These are phyloP conservation scores for Paracentrotus lividus DNA, from an alignment of 53 echinoderm and acorn worm genomes.

Conservation along the genomic window DNA sequence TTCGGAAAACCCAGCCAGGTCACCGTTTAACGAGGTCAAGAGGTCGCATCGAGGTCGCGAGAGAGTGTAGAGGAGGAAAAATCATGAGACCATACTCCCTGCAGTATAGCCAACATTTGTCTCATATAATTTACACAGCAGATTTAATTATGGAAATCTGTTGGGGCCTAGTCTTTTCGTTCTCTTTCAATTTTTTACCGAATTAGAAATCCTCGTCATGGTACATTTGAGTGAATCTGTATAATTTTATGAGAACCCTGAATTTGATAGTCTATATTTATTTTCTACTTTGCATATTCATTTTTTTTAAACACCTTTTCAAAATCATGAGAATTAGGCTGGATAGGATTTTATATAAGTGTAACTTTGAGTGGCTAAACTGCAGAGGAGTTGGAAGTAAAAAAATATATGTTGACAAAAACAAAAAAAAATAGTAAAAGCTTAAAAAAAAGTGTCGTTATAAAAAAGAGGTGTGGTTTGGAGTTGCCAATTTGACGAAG, in stretches of 20 bases:
- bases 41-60: no score
- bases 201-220: neutral
- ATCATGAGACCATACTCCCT: neutral
- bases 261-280: slow-evolving; percentile 26
- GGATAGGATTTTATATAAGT: neutral
- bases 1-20: slow-evolving; percentile 56
- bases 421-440: slow-evolving; percentile 57
- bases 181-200: neutral
- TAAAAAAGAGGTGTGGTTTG: slow-evolving; percentile 70
- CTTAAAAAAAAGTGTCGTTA: slow-evolving; percentile 15
- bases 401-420: neutral
- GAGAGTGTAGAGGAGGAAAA: neutral
- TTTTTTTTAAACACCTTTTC: neutral
- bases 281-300: neutral
- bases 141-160: neutral
- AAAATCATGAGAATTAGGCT: neutral
- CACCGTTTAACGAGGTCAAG: neutral
- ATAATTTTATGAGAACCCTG: neutral
- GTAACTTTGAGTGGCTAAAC: neutral
- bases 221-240: neutral
- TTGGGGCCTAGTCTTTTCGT: neutral
- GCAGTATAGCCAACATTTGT: neutral
- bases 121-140: neutral
- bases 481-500: slow-evolving; percentile 71
- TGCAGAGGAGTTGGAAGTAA: neutral